Evolutionary conservation across 2,113 vertebrate genomes (phyloP), one percentile per base, ranked within the genome.

Genomic region (Empidonax alnorum): DNA sequence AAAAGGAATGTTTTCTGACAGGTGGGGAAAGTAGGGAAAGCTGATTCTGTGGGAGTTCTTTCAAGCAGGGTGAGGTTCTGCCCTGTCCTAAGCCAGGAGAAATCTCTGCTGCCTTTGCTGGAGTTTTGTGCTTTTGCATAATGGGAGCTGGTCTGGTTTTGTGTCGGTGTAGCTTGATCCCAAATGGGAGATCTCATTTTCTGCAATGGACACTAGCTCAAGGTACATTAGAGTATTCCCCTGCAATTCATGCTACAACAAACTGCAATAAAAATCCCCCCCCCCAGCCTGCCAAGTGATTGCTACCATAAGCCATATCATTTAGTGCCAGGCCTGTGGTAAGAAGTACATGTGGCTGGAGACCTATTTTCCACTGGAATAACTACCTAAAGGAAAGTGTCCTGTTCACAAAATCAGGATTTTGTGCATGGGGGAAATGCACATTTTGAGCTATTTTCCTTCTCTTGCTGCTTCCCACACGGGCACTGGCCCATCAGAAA

Each of bases 341-440:
- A 41, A 92, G 31, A 8, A 21, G 49, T 42, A 37, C 33, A 80
- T 63, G 46, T 50, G 41, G 80, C 42, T 59, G 63, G 49, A 83
- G 84, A 50, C 35, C 35, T 90, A 82, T 44, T 94, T 84, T 39
- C 49, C 37, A 69, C 84, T 82, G 69, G 49, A 93, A 84, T 96
- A 89, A 89, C 88, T 95, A 93, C 46, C 56, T 76, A 27, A 47
- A 85, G 82, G 63, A 82, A 96, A 91, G 44, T 2, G 8, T 90
- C 58, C 42, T 79, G 39, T 81, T 62, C 52, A 65, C 61, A 71
- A 87, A 90, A 87, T 78, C 55, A 35, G 27, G 24, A 27, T 90
- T 84, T 81, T 90, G 65, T 90, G 65, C 61, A 35, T 1, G 12
- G 1, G 61, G 41, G 37, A 92, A 92, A 90, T 30, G 37, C 18